Conservation (phyloP, 1,140 invertebrate genomes). For the Metopolophium dirhodum region DNA sequence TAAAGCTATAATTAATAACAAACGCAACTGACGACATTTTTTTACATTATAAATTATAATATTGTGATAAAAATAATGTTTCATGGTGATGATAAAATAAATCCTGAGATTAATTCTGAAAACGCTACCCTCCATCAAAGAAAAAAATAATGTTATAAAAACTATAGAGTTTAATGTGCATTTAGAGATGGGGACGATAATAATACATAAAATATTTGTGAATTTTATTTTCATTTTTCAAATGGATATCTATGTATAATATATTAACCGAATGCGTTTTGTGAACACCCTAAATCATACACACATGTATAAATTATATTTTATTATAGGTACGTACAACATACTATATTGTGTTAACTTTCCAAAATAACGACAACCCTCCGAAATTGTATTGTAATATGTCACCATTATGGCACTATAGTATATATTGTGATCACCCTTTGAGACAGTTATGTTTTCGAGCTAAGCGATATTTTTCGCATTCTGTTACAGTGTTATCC, state of each 20-base stretch:
- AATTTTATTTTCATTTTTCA: constrained; percentile 15
- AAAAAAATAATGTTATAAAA: neutral
- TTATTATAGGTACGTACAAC: neutral
- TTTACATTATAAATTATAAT: neutral
- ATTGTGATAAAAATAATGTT: neutral
- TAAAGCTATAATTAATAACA: neutral
- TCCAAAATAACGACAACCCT: neutral
- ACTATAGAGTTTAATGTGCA: neutral
- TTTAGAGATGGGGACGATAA: neutral
- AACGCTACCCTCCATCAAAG: neutral
- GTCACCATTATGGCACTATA: constrained; percentile 33
- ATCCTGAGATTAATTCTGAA: neutral
- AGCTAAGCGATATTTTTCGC: neutral
- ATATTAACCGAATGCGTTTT: constrained; percentile 11
- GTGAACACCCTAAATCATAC: neutral
- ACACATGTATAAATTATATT: neutral
- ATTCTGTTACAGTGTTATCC: neutral
- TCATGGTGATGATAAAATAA: neutral
- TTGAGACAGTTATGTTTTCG: neutral
- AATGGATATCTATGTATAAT: neutral
- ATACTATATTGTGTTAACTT: neutral
- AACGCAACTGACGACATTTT: neutral
- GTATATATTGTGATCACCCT: neutral
- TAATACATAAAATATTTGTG: neutral
- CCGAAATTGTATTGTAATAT: constrained; percentile 14